Evolutionary conservation across 2,113 vertebrate genomes (phyloP).

Genomic region (Panthera leo): DNA sequence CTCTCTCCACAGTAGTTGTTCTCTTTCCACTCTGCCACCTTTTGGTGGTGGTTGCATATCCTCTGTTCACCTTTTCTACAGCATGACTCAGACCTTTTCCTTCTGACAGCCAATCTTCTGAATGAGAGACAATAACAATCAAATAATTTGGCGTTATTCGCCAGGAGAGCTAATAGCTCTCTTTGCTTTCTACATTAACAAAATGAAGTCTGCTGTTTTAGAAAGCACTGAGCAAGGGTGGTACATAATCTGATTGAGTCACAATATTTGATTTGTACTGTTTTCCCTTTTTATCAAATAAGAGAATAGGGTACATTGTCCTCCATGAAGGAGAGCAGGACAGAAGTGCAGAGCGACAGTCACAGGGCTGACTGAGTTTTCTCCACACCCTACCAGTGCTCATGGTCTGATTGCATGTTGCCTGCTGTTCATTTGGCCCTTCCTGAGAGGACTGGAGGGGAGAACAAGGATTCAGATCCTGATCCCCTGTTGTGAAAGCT

Average conservation of each 20-base stretch:
- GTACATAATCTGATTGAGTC: not conserved
- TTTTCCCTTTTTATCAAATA: not conserved
- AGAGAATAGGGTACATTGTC: not conserved
- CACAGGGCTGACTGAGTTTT: not conserved
- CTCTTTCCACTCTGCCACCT: not conserved
- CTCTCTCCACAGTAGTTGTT: not conserved
- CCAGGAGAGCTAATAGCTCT: conserved; percentile 23
- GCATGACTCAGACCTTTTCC: conserved; percentile 62
- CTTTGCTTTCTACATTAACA: conserved; percentile 39
- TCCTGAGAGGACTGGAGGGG: not conserved
- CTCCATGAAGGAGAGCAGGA: not conserved
- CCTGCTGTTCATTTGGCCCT: not conserved
- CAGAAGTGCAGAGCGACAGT: not conserved
- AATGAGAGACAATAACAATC: conserved; percentile 48
- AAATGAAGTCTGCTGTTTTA: not conserved
- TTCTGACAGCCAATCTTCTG: conserved; percentile 39
- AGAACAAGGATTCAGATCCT: conserved; percentile 29
- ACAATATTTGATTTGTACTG: not conserved
- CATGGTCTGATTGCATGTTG: not conserved
- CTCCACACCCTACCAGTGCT: not conserved
- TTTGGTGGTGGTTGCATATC: not conserved
- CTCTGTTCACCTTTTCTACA: conserved; percentile 57
- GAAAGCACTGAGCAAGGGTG: not conserved
- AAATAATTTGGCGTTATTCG: conserved; percentile 57
- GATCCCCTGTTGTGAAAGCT: not conserved